A percentile compares a stretch with the other conserved stretches of the same genome.
Conservation (phyloP, 1,140 invertebrate genomes). For the Oryctes rhinoceros region DNA sequence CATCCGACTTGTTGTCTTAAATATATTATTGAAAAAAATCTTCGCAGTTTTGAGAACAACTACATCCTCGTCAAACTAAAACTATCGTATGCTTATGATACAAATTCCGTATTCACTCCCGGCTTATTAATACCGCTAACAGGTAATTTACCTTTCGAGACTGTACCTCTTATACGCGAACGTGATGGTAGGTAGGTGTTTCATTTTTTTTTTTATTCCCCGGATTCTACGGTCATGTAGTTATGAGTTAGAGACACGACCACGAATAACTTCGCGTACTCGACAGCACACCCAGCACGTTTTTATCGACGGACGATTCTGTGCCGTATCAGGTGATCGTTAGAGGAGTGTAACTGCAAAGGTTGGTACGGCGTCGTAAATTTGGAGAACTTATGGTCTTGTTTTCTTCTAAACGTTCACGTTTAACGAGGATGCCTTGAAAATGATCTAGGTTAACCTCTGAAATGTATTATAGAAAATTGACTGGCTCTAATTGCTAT, state of each 20-base stretch:
- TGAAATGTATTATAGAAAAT: too few relatives aligned
- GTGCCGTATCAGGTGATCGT: not conserved
- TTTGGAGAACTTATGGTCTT: too few relatives aligned
- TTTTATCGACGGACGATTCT: conserved; percentile 4
- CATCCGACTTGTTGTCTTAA: too few relatives aligned
- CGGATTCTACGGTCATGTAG: conserved; percentile 5
- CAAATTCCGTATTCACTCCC: conserved; percentile 4
- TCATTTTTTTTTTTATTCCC: conserved; percentile 6
- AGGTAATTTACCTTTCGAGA: not conserved
- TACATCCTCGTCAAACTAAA: not conserved
- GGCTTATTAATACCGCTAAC: conserved; percentile 23
- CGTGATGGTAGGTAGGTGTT: conserved; percentile 13
- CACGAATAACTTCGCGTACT: conserved; percentile 15
- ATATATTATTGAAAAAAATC: too few relatives aligned
- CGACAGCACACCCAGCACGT: not conserved
- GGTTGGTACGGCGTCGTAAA: not conserved
- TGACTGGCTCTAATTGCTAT: too few relatives aligned
- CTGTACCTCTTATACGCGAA: not conserved
- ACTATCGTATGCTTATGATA: not conserved
- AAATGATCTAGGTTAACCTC: too few relatives aligned
- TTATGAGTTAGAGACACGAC: conserved; percentile 29
- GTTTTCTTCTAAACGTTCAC: too few relatives aligned
- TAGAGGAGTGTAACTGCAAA: not conserved
- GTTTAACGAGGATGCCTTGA: too few relatives aligned
- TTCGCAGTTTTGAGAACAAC: not conserved